Percentiles rank a stretch among this genome's conserved stretches.
Conservation (phyloP, 1,140 invertebrate genomes). For the Atta texana region DNA sequence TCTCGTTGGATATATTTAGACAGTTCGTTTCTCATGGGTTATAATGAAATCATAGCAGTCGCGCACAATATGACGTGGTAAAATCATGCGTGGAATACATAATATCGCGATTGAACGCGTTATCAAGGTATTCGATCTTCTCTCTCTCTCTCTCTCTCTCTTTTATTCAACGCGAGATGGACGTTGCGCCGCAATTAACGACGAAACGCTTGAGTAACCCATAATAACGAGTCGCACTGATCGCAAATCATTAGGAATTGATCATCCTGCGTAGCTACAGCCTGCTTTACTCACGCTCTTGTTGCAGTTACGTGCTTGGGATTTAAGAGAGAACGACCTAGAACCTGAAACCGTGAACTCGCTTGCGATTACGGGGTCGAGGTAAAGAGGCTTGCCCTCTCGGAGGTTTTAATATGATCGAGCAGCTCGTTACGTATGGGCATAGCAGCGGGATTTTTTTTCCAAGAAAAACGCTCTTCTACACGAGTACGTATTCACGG, state of each 20-base stretch:
- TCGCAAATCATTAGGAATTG: constrained; percentile 51
- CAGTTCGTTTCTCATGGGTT: constrained; percentile 61
- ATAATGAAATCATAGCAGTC: constrained; percentile 68
- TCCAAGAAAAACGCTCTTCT: constrained; percentile 15
- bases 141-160: neutral
- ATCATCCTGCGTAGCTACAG: constrained; percentile 32
- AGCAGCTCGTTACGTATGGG: constrained; percentile 35
- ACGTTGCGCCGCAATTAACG: constrained; percentile 28
- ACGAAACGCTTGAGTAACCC: constrained; percentile 59
- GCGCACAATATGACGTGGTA: neutral
- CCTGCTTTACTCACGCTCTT: constrained; percentile 61
- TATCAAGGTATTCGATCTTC: neutral
- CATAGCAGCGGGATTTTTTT: neutral
- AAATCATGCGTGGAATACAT: constrained; percentile 41
- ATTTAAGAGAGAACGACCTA: constrained; percentile 67
- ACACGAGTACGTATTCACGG: constrained; percentile 5
- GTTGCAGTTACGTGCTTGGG: constrained; percentile 66
- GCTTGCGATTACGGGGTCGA: constrained; percentile 69
- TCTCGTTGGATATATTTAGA: constrained; percentile 72
- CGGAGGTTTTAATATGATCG: constrained; percentile 37
- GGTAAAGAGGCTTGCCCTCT: constrained; percentile 50
- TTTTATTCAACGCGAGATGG: neutral
- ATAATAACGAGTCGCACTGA: constrained; percentile 65
- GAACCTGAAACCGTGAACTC: constrained; percentile 76
- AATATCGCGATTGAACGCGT: constrained; percentile 20